Percentiles rank a stretch among this genome's conserved stretches.
phyloP scores from a whole-genome alignment of 2,113 vertebrate genomes.

The Syrrhaptes paradoxus region DNA sequence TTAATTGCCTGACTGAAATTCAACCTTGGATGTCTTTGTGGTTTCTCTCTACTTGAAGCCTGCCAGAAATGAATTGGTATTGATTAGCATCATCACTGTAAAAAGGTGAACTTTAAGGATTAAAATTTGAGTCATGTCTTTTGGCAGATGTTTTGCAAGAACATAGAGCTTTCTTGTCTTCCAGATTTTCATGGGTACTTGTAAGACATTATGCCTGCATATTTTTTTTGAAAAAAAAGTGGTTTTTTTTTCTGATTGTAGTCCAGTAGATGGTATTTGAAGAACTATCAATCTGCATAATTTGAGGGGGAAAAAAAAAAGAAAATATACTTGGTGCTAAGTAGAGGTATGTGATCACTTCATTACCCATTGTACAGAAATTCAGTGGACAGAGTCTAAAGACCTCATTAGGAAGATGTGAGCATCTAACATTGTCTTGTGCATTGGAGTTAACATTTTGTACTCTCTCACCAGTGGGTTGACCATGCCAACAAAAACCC shows the following conservation, averaged over 20 bases:
- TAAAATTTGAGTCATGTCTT: not conserved
- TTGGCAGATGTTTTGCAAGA: not conserved
- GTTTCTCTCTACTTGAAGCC: not conserved
- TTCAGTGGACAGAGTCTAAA: not conserved
- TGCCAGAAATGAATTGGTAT: slow-evolving; percentile 2
- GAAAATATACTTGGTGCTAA: not conserved
- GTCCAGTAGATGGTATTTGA: not conserved
- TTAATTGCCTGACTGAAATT: not conserved
- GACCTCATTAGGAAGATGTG: not conserved
- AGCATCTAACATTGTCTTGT: not conserved
- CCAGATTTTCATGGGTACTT: not conserved
- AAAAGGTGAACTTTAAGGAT: not conserved
- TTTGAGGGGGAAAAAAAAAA: not conserved
- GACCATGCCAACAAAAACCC: not conserved
- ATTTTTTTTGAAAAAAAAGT: not conserved
- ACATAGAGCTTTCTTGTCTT: not conserved
- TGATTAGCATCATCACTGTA: not conserved
- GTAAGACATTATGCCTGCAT: not conserved
- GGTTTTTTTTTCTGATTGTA: not conserved
- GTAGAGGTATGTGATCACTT: not conserved
- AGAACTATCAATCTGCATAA: not conserved
- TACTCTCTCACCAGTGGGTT: not conserved
- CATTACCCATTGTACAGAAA: not conserved
- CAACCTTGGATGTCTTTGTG: not conserved
- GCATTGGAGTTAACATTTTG: not conserved